Percentiles rank a stretch among this genome's conserved stretches.
Conservation (phyloP, 37 sponge, comb jelly and placozoan genomes). For the Oopsacas minuta region DNA sequence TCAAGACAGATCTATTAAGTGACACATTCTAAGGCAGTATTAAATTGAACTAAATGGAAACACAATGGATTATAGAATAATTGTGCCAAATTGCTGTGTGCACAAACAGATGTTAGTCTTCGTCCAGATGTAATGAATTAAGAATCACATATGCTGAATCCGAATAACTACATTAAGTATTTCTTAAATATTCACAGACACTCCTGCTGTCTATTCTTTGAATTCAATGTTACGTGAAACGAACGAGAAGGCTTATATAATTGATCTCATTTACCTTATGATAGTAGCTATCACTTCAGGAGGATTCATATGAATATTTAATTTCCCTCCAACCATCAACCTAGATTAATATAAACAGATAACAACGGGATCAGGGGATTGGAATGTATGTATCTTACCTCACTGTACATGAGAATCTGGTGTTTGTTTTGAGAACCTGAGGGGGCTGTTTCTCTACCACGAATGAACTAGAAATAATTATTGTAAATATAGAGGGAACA, state of each 20-base stretch:
- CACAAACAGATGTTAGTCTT: too few species aligned
- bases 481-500: background rate
- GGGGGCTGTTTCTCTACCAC: conserved; percentile 94
- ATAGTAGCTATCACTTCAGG: conserved; percentile 71
- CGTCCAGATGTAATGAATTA: too few species aligned
- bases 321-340: conserved; percentile 68
- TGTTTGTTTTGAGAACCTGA: conserved; percentile 90
- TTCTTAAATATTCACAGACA: too few species aligned
- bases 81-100: too few species aligned
- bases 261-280: conserved; percentile 73
- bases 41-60: too few species aligned
- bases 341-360: conserved; percentile 25
- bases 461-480: conserved; percentile 50
- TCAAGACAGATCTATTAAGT: too few species aligned
- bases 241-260: too few species aligned
- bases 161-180: too few species aligned
- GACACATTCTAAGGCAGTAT: too few species aligned
- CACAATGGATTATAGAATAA: too few species aligned
- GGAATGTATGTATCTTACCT: conserved; percentile 33
- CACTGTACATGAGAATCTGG: conserved; percentile 62
- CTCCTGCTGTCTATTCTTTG: background rate
- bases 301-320: conserved; percentile 64
- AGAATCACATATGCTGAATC: too few species aligned
- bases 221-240: background rate
- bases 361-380: background rate